phyloP scores from a whole-genome alignment of 2,888 invertebrate species.

The Thelaira solivaga region DNA sequence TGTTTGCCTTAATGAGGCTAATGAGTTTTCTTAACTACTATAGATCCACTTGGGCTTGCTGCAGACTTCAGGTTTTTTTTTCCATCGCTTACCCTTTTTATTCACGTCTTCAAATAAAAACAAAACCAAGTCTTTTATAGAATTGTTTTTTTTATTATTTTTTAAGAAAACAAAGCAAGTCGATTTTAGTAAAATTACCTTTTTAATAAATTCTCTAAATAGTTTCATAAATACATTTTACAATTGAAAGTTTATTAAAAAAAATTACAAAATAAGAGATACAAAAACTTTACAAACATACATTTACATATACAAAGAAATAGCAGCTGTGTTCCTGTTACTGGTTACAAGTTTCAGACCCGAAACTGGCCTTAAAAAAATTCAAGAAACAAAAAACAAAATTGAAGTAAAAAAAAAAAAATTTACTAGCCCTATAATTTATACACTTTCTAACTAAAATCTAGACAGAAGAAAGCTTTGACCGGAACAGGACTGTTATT shows the following conservation, averaged over 20 bases:
- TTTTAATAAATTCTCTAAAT: conserved; percentile 18
- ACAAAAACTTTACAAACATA: conserved; percentile 1
- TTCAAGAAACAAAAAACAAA: no score
- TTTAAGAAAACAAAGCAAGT: no score
- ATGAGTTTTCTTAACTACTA: no score
- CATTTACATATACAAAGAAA: not conserved
- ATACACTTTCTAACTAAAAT: not conserved
- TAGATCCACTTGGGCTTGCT: no score
- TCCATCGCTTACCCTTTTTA: no score
- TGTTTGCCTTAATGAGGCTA: no score
- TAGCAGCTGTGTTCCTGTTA: not conserved
- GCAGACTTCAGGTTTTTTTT: no score
- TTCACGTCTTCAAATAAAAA: no score
- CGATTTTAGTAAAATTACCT: not conserved
- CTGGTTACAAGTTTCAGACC: not conserved
- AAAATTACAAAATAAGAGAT: not conserved
- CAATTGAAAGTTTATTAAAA: not conserved
- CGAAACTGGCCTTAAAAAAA: not conserved
- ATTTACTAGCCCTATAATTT: not conserved
- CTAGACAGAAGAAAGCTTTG: not conserved
- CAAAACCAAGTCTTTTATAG: no score
- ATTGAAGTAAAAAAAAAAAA: not conserved
- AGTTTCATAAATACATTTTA: not conserved
- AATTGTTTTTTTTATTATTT: no score
- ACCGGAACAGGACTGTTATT: not conserved